These are phyloP conservation scores for Acanthosepion esculentum DNA, from an alignment of 2,888 invertebrate genomes.

Conservation along the genomic window DNA sequence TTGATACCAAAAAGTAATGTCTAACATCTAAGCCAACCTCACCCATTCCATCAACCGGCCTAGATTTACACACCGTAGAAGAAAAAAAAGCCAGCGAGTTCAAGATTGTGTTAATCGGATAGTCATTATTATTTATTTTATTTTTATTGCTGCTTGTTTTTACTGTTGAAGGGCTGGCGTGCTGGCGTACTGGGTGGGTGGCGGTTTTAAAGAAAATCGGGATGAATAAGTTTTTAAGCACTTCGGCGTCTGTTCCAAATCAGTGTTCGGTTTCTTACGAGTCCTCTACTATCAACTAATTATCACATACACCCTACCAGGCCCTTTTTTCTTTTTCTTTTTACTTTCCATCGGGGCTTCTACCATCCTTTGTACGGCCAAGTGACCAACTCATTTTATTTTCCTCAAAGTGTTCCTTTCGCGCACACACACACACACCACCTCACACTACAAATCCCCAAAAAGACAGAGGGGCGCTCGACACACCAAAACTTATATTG, in stretches of 20 bases:
- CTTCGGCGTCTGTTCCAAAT: neutral
- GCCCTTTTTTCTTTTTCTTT: neutral
- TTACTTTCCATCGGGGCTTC: neutral
- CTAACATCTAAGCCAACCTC: too few species aligned
- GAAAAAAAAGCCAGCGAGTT: neutral
- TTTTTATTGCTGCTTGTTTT: neutral
- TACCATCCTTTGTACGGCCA: neutral
- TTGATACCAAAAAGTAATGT: too few species aligned
- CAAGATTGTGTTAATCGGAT: neutral
- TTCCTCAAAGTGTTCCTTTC: neutral
- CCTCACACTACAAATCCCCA: neutral
- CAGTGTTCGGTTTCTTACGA: neutral
- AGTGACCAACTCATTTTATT: neutral
- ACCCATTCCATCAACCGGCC: neutral
- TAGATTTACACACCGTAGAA: neutral
- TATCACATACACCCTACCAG: neutral
- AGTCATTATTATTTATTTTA: conserved; percentile 1
- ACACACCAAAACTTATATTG: neutral
- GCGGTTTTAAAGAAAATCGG: neutral
- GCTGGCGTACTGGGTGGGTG: neutral
- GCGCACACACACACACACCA: neutral
- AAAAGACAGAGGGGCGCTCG: neutral
- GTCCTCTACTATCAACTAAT: neutral
- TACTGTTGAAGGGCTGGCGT: neutral
- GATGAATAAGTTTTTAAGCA: neutral